These are phyloP conservation scores for Neodiprion lecontei DNA, from an alignment of 1,140 invertebrate species.

Conservation along the genomic window DNA sequence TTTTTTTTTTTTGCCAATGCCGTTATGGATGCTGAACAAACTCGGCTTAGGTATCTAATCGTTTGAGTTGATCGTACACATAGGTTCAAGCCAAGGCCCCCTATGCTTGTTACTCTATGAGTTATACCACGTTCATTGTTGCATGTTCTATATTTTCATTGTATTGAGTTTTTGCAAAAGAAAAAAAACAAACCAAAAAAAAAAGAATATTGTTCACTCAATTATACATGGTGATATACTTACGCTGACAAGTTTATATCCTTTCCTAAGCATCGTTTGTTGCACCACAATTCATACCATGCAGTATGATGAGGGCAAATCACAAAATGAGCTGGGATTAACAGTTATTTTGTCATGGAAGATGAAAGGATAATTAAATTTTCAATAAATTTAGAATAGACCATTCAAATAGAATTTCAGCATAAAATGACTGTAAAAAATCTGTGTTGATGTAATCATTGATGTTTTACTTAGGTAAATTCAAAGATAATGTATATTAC, in stretches of 20 bases:
- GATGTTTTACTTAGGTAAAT: constrained; percentile 8
- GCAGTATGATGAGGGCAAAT: too few species aligned
- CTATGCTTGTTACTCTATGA: not conserved
- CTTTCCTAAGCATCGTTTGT: too few species aligned
- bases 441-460: not conserved
- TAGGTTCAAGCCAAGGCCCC: not conserved
- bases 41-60: not conserved
- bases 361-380: not conserved
- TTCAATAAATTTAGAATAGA: not conserved
- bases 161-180: constrained; percentile 1
- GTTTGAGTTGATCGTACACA: not conserved
- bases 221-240: not conserved
- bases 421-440: not conserved
- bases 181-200: not conserved
- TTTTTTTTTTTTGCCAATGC: not conserved
- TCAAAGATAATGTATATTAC: constrained; percentile 8
- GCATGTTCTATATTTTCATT: not conserved
- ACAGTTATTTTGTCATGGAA: not conserved
- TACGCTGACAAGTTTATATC: not conserved
- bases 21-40: too few species aligned
- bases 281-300: too few species aligned
- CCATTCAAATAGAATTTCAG: not conserved
- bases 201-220: too few species aligned
- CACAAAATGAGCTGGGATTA: too few species aligned
- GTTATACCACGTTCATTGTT: not conserved